Base-by-base conservation (phyloP, 1,140 invertebrate species). In the Drosophila mojavensis region DNA sequence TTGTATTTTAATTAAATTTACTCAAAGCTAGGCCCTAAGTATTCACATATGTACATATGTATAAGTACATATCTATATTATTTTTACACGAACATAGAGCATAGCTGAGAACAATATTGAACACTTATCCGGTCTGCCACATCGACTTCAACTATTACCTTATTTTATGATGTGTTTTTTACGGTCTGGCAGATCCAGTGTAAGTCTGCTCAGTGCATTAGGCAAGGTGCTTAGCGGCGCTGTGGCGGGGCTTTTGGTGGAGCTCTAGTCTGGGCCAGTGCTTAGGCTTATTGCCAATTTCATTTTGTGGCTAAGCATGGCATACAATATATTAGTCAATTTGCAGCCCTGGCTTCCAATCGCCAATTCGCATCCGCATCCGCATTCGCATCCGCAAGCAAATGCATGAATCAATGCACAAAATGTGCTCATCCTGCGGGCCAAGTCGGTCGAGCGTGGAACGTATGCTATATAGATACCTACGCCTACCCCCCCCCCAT, bases 291-390 rank as follows among this genome's bases (percentile, higher is more conserved):
- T 74, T 56, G 56, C 41, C 58, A 69, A 63, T 70, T 70, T 39
- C 51, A 66, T 41, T 66, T 63, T 55, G 77, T 58, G 62, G 54
- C 36, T 72, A 67, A 81, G 72, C 78, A 60, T 61, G 80, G 72
- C 78, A 60, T 56, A 51, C 79, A 76, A 75, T 81, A 81, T 80
- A 80, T 81, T 81, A 61, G 54, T 51, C 63, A 76, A 76, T 81
- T 80, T 76, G 72, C 65, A 68, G 24, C 60, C 59, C 45, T 24
- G 62, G 17, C 50, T 11, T 7, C 48, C 63, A 53, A 58, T 62
- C 72, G 69, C 20, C 20, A 3, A 24, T 24, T 24, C 20, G 48
- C 78, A 61, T 47, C 60, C 43, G 47, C 51, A 30, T 17, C 17
- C 20, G 48, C 78, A 72, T 45, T 41, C 41, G 33, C 26, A 61